Conservation (phyloP, 2,113 vertebrate species). For the Mola mola region DNA sequence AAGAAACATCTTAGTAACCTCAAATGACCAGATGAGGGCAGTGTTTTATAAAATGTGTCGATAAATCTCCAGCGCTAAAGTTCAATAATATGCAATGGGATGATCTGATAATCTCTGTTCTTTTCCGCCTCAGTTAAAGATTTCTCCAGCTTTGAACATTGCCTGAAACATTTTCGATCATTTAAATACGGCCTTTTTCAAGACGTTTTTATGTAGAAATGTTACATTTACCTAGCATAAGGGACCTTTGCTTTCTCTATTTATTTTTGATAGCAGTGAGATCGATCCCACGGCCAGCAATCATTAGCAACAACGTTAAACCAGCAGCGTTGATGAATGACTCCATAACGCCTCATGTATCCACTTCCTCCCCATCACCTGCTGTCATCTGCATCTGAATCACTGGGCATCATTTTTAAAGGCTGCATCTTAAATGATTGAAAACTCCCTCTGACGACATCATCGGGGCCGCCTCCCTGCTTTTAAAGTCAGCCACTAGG, state of each 20-base stretch:
- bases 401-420: not conserved
- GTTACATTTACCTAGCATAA: no score
- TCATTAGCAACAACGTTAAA: constrained; percentile 2
- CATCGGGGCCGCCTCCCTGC: not conserved
- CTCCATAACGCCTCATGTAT: constrained; percentile 2
- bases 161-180: no score
- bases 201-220: no score
- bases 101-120: no score
- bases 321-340: not conserved
- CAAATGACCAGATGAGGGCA: constrained; percentile 52
- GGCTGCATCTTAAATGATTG: not conserved
- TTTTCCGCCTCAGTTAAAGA: no score
- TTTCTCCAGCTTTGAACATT: no score
- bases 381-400: not conserved
- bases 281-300: not conserved
- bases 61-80: not conserved
- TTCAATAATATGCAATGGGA: not conserved
- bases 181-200: no score
- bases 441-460: not conserved
- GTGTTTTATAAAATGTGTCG: constrained; percentile 29
- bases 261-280: no score
- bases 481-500: not conserved
- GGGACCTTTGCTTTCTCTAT: no score
- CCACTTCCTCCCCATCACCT: not conserved
- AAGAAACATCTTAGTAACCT: no score